These are phyloP conservation scores for Thecocarcelia acutangulata DNA, from an alignment of 2,888 invertebrate genomes.

Conservation along the genomic window DNA sequence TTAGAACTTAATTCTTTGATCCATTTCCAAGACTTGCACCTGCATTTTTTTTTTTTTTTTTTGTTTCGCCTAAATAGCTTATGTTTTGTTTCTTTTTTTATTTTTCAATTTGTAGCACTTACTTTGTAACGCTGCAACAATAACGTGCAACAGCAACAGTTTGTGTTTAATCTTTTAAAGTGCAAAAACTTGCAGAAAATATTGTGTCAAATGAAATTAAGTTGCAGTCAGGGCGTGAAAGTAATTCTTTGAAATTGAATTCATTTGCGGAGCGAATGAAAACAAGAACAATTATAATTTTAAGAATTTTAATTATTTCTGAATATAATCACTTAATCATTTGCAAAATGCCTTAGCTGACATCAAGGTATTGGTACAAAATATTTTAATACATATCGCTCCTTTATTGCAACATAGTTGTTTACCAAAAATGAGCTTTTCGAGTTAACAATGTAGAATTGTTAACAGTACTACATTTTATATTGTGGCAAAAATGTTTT, in stretches of 20 bases:
- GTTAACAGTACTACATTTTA: too few relatives aligned
- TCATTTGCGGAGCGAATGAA: neutral
- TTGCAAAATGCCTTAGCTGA: too few relatives aligned
- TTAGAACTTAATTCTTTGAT: slow-evolving; percentile 38
- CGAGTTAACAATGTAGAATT: too few relatives aligned
- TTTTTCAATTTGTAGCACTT: slow-evolving; percentile 19
- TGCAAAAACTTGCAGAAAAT: slow-evolving; percentile 30
- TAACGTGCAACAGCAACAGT: slow-evolving; percentile 31
- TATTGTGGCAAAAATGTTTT: too few relatives aligned
- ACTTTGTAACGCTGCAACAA: slow-evolving; percentile 25
- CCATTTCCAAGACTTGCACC: slow-evolving; percentile 2
- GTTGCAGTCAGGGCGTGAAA: slow-evolving; percentile 5
- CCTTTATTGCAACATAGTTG: too few relatives aligned
- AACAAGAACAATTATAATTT: neutral
- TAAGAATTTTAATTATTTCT: neutral
- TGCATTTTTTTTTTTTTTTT: neutral
- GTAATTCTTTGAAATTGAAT: slow-evolving; percentile 23
- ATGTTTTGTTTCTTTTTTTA: slow-evolving; percentile 18
- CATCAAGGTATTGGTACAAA: too few relatives aligned
- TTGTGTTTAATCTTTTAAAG: slow-evolving; percentile 53
- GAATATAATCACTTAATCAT: too few relatives aligned
- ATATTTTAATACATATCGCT: too few relatives aligned
- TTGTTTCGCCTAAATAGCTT: slow-evolving; percentile 9
- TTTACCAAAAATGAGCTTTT: too few relatives aligned
- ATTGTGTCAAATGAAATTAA: slow-evolving; percentile 40